Base-by-base conservation (phyloP, 2,797 vertebrate species). In the Microchirus variegatus region DNA sequence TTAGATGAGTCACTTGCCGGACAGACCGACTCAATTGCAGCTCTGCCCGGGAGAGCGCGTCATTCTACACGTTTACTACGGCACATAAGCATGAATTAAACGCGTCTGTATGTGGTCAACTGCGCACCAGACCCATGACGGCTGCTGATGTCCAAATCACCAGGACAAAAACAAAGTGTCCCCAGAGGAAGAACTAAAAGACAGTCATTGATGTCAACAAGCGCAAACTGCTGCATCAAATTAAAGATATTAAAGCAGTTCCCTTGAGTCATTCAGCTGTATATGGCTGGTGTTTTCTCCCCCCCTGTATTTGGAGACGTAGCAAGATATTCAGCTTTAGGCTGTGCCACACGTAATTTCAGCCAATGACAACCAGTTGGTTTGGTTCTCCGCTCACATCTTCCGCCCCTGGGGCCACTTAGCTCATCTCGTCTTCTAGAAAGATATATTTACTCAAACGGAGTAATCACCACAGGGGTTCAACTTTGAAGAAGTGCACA, bases 341-440 rank as follows among this genome's bases (percentile, higher is more conserved):
- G 47, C 53, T 36, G 18, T 47, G 73, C 66, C 78, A 59, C 35
- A 10, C 48, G 40, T 44, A 50, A 77, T 73, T 78, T 74, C 49
- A 73, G 49, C 59, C 73, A 45, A 63, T 59, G 31, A 53, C 66
- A 72, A 37, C 52, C 72, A 38, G 53, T 67, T 47, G 67, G 54
- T 81, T 75, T 8, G 36, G 64, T 70, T 80, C 82, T 63, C 79
- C 76, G 10, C 77, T 79, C 75, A 70, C 75, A 81, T 81, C 71
- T 41, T 59, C 54, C 51, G 60, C 71, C 69, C 68, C 77, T 62
- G 78, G 82, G 83, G 84, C 83, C 80, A 76, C 77, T 88, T 80
- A 90, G 80, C 86, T 84, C 86, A 86, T 84, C 81, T 64, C 64
- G 81, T 82, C 78, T 63, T 74, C 67, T 77, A 68, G 82, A 79